Evolutionary conservation across 2,797 vertebrate genomes (phyloP), one percentile per base, ranked within the genome.

Genomic region (Acrossocheilus wenchowensis): DNA sequence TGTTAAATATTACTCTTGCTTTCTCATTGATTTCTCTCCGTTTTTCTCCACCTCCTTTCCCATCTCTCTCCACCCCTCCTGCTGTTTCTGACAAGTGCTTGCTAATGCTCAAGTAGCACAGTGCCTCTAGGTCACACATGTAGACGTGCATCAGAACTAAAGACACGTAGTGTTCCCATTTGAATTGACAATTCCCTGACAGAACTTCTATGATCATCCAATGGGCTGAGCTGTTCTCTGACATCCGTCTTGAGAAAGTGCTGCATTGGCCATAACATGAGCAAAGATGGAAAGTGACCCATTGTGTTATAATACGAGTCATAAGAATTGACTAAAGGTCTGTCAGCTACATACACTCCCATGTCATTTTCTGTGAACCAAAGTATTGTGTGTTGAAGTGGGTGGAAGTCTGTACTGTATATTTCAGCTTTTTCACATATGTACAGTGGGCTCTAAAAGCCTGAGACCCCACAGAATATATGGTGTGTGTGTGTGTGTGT

Each of bases 81-180:
- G 41, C 54, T 78, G 21, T 77, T 90, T 48, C 77, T 87, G 85
- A 92, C 89, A 89, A 80, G 86, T 90, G 83, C 85, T 77, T 91
- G 90, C 90, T 91, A 92, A 85, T 91, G 85, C 91, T 90, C 86
- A 90, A 91, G 89, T 91, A 89, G 60, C 90, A 90, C 86, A 89
- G 84, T 90, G 88, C 85, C 86, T 92, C 52, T 83, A 84, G 90
- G 89, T 91, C 91, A 90, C 90, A 91, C 75, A 86, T 92, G 88
- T 87, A 90, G 86, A 89, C 71, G 85, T 84, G 84, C 81, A 90
- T 89, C 83, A 34, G 66, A 89, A 85, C 89, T 82, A 74, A 54
- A 66, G 91, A 78, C 15, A 85, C 89, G 88, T 87, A 52, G 68
- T 89, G 89, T 92, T 91, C 90, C 84, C 36, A n/a, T 90, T 84